A percentile compares a stretch with the other conserved stretches of the same genome.
Evolutionary conservation across 2,888 invertebrate species (phyloP).

Genomic region (Spisula solida): DNA sequence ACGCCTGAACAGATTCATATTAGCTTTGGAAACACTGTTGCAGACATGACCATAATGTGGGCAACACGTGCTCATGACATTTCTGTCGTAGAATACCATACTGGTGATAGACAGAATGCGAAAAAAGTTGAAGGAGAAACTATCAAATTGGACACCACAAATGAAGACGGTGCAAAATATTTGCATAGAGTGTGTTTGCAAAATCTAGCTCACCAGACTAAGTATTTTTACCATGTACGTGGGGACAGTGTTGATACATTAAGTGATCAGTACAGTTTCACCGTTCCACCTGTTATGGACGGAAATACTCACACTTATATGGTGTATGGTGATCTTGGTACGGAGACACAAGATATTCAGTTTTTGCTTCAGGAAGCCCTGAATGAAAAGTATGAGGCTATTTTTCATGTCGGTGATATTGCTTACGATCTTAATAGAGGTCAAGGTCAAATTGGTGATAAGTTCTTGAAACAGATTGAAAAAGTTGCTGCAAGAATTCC

Average conservation of each 20-base stretch:
- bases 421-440: constrained; percentile 84
- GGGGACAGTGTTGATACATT: constrained; percentile 57
- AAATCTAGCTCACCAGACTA: constrained; percentile 72
- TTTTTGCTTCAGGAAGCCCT: constrained; percentile 80
- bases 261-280: constrained; percentile 84
- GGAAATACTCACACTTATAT: constrained; percentile 81
- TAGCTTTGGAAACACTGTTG: constrained; percentile 74
- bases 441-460: constrained; percentile 83
- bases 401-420: constrained; percentile 85
- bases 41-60: constrained; percentile 80
- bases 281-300: constrained; percentile 76
- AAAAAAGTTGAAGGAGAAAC: constrained; percentile 69
- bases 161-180: constrained; percentile 76
- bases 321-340: constrained; percentile 86
- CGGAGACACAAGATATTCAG: constrained; percentile 73
- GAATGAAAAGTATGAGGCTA: constrained; percentile 77
- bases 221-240: constrained; percentile 78
- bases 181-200: constrained; percentile 78
- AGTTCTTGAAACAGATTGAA: constrained; percentile 81
- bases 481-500: constrained; percentile 84
- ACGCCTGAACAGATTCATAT: constrained; percentile 82
- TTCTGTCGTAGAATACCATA: constrained; percentile 76
- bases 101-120: constrained; percentile 62
- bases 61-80: constrained; percentile 73
- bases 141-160: constrained; percentile 70